Evolutionary conservation across 2,888 invertebrate genomes (phyloP), one percentile per base, ranked within the genome.

Genomic region (Mimas tiliae): DNA sequence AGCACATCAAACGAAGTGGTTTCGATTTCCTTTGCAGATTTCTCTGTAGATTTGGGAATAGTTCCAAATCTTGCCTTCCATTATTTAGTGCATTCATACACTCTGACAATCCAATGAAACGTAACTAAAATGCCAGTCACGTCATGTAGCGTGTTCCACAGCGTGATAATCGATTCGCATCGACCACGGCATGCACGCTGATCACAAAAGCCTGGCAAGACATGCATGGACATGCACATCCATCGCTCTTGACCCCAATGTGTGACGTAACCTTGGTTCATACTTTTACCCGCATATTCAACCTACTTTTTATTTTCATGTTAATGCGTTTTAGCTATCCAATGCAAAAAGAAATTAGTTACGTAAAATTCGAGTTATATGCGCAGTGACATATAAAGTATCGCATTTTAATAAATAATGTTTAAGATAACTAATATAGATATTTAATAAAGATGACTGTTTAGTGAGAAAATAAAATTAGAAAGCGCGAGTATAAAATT

Each of bases 241-340:
- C 72, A 71, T 72, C 33, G 79, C 75, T 82, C 83, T 84, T 85
- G 82, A 84, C 86, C 82, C 72, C 79, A 74, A 77, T 85, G 71
- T 53, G 45, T 75, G 73, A 79, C 76, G 77, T 74, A 78, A 83
- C 75, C 79, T 78, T 74, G 77, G 65, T 53, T 68, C 51, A 66
- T 69, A 66, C 65, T 63, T 62, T 69, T 69, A 63, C 53, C 63
- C 27, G 63, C 65, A 71, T 19, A 38, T 21, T 58, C 38, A 65
- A 66, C 63, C 63, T 53, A 66, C 63, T 63, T 66, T 62, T 16
- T 38, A 63, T 34, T 52, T 42, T 45, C 45, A 14, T 45, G 45
- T 45, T 4, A 38, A 58, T 11, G 19, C 42, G 19, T 42, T 19
- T 53, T 53, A 53, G 38, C 9, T 19, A 42, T 33, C 34, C 3